Conservation (phyloP, 1,140 invertebrate genomes). For the Acromyrmex echinatior region DNA sequence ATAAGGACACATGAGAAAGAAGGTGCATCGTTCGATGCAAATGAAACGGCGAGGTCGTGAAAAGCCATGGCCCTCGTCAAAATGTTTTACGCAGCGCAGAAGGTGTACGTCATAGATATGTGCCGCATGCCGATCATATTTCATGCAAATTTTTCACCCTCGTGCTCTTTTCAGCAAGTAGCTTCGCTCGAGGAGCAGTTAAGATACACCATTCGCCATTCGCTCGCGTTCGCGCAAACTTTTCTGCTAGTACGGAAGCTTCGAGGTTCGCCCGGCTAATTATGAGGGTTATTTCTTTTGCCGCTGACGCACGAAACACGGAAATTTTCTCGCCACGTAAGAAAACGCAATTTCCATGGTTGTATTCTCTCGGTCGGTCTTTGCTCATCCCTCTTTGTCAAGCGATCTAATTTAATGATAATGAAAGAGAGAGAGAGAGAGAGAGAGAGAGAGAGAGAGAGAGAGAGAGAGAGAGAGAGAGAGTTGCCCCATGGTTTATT, state of each 20-base stretch:
- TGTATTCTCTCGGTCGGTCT: slow-evolving; percentile 38
- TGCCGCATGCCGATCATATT: slow-evolving; percentile 63
- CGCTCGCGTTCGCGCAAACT: not conserved
- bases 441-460: slow-evolving; percentile 75
- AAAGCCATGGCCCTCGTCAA: slow-evolving; percentile 65
- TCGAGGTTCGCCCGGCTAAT: slow-evolving; percentile 68
- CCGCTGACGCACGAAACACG: slow-evolving; percentile 56
- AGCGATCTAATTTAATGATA: slow-evolving; percentile 77
- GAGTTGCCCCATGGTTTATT: slow-evolving; percentile 63
- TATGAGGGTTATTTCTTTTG: slow-evolving; percentile 73
- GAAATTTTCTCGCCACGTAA: slow-evolving; percentile 73
- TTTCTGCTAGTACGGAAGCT: slow-evolving; percentile 21
- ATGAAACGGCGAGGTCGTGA: slow-evolving; percentile 50
- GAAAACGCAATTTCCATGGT: slow-evolving; percentile 75
- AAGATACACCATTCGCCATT: not conserved
- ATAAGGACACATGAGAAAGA: not conserved
- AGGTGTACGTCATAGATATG: slow-evolving; percentile 62
- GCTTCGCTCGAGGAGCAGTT: not conserved
- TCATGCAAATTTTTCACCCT: slow-evolving; percentile 66
- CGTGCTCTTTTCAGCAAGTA: slow-evolving; percentile 19
- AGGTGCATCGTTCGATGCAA: slow-evolving; percentile 57
- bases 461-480: slow-evolving; percentile 73
- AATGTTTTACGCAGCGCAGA: slow-evolving; percentile 68
- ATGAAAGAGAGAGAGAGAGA: slow-evolving; percentile 70
- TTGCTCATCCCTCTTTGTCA: not conserved